Base-by-base conservation (phyloP, 2,113 vertebrate genomes). In the Galemys pyrenaicus region DNA sequence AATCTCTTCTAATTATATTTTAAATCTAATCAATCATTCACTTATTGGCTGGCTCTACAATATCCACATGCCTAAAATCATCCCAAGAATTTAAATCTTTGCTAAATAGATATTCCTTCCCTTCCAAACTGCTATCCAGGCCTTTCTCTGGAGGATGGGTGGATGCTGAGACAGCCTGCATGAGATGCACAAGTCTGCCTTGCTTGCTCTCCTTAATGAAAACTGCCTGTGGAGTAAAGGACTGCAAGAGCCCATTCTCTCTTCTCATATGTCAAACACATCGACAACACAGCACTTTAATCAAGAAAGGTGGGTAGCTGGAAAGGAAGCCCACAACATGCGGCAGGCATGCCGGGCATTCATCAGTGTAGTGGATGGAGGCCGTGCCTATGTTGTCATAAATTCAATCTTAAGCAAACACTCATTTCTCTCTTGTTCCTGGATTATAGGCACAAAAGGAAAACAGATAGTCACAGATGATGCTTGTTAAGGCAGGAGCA, bases 391-490 rank as follows among this genome's bases (percentile, higher is more conserved):
- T 19, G 32, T 15, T 77, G 87, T 60, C 84, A 62, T 80, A 58
- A 92, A 94, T 78, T 81, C 80, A 44, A 1, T 83, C 75, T 51
- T 64, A 51, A 75, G 74, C 51, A 85, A 84, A 91, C 44, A 77
- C 35, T 84, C 37, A 3, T 65, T 37, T 54, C n/a, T 90, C 81
- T 90, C 60, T 65, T 5, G 0, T 68, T 74, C 87, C 49, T 71
- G 49, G 67, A 58, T 80, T 60, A 54, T 17, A n/a, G 41, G 54
- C 13, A 54, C 46, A 83, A 86, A 92, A 78, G 35, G 73, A 80
- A 94, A 71, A 32, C n/a, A n/a, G n/a, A n/a, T 5, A 30, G 73
- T 54, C 32, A 30, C 17, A 26, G 71, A 39, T 8, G 16, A 9
- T 51, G 20, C 54, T 84, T 15, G 6, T 58, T 58, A 54, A 65